Base-by-base conservation (phyloP, 2,113 vertebrate species). In the Mustela lutreola region DNA sequence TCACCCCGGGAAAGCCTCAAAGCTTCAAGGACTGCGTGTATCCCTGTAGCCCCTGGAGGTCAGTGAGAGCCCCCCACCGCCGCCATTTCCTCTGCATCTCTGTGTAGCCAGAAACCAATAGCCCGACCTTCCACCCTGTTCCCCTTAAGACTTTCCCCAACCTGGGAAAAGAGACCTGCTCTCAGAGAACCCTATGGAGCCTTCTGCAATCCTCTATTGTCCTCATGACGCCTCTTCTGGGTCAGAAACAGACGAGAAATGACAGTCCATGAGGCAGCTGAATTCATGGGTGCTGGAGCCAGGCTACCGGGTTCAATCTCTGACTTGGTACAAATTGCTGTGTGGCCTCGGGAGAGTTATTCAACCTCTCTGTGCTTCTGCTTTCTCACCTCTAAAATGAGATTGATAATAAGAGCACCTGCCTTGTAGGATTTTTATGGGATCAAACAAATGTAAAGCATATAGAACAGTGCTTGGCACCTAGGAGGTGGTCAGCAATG, bases 11-110 rank as follows among this genome's bases (percentile, higher is more conserved):
- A 14, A 24, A 36, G 9, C 19, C 63, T 50, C 0, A 0, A 24
- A 33, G 9, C 19, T 48, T 45, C 0, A 0, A 7, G 19, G 28
- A 19, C 7, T n/a, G 6, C 26, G 8, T 0, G 22, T 3, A 2
- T 28, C 22, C 36, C 83, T 4, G 48, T 15, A 70, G 67, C 33
- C 58, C 42, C 73, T 14, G 31, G n/a, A 80, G n/a, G 62, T n/a
- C 71, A 62, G 14, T 33, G 4, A 60, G 15, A 53, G 18, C n/a
- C 33, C 6, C 16, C 58, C 45, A 48, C 45, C 45, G 45, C 58
- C 58, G 3, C 26, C 39, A 9, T 58, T 22, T n/a, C 79, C 84
- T 85, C 5, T 53, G 19, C 60, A 28, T 39, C 70, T 67, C 56
- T 26, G 24, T 0, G 0, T n/a, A 21, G 6, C 42, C 4, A 1